Evolutionary conservation across 2,797 vertebrate genomes (phyloP), one percentile per base, ranked within the genome.

Genomic region (Manis javanica): DNA sequence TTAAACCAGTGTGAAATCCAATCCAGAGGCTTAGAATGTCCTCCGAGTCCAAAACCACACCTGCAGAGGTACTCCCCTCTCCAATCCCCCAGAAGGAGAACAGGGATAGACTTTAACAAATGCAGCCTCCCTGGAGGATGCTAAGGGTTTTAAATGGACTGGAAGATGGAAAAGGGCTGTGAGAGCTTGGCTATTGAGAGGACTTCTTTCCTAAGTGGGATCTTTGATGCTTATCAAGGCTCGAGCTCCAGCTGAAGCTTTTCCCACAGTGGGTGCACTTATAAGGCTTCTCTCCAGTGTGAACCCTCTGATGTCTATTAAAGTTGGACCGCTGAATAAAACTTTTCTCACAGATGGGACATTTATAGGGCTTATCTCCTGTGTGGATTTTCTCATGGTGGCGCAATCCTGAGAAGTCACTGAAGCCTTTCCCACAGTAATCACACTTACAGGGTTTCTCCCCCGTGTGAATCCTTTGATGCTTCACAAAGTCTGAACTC

Each of bases 251-350:
- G 71, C 97, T 98, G 88, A 98, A 98, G 61, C 97, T 97, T 53
- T 98, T 98, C 42, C 97, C 97, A 0, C 98, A 98, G 64, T 88
- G 79, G 24, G 95, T 51, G 9, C 98, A 98, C 53, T 94, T 96
- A 46, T 98, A 98, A 7, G 97, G 98, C 57, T 97, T 98, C 91
- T 98, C 98, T 16, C 98, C 98, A 0, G 97, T 98, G 78, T 98
- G 98, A 59, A 98, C 98, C 68, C 98, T 96, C 90, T 98, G 98
- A 53, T 98, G 98, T 15, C 98, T 95, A 39, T 97, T 97, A 23
- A 98, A 98, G 90, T 98, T 97, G 19, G 98, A 98, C 46, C 97
- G 98, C 39, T 98, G 98, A 83, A 98, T 98, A 72, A 98, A 98
- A 57, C 97, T 97, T 24, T 98, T 98, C 39, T 96, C 98, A 18